These are phyloP conservation scores for Anisognathus igniventris DNA, from an alignment of 2,797 vertebrate species.

Conservation along the genomic window DNA sequence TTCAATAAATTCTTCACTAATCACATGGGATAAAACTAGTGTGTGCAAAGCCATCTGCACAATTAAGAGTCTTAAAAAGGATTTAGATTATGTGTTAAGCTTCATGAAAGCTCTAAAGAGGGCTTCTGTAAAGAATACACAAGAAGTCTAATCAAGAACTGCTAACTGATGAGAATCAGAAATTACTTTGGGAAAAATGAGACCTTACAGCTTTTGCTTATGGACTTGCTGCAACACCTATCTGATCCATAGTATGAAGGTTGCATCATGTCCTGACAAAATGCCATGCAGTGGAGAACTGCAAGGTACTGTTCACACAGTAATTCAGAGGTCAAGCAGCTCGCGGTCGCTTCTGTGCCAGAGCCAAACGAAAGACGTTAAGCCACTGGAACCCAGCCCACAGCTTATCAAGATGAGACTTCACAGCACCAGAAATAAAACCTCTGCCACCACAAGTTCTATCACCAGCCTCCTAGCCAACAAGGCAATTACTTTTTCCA, in stretches of 20 bases:
- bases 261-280: not conserved
- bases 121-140: not conserved
- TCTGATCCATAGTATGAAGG: not conserved
- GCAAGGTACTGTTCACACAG: not conserved
- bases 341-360: accelerated
- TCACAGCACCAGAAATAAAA: not conserved
- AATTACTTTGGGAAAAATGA: not conserved
- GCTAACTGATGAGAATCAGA: not conserved
- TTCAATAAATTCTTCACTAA: not conserved
- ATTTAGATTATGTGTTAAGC: conserved; percentile 37
- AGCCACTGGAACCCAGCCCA: not conserved
- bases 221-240: not conserved
- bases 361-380: not conserved
- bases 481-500: not conserved
- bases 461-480: not conserved
- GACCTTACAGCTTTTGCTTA: not conserved
- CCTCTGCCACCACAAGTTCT: not conserved
- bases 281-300: accelerated
- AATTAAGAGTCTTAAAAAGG: conserved; percentile 32
- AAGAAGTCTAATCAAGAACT: not conserved
- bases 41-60: conserved; percentile 26
- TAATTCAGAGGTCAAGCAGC: not conserved
- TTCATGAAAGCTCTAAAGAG: not conserved
- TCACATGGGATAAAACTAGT: not conserved
- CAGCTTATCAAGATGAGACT: not conserved